Base-by-base conservation (phyloP, 2,797 vertebrate species). In the Neomorphus geoffroyi region DNA sequence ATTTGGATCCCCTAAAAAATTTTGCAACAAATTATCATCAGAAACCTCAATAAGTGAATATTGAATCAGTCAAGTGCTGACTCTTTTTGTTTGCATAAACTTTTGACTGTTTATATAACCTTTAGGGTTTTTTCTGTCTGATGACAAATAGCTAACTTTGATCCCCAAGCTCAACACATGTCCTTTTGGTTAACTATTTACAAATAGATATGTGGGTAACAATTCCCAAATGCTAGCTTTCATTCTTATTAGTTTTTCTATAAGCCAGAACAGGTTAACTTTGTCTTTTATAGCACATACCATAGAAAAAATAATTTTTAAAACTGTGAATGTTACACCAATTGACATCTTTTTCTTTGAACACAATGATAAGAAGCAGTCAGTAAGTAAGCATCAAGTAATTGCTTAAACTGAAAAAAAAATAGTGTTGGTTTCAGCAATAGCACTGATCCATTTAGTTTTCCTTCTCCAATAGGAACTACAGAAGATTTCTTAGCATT, bases 81-180 rank as follows among this genome's bases (percentile, higher is more conserved):
- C 83, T 92, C 61, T 81, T 80, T 70, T 39, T 93, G 73, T 96
- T 97, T 96, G 94, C 32, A 5, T 93, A 97, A 97, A 56, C 97
- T 94, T 58, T 28, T 74, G 89, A 48, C 39, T 43, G 41, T 97
- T 97, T 97, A 90, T 88, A 92, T 98, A 97, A 98, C 97, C 97
- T 97, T 94, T 90, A 69, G 82, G 82, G 82, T 87, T 90, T 80
- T 93, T 85, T 86, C 86, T 43, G 18, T 74, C 87, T 54, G 37
- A 85, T 78, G 75, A 77, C 86, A 96, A 94, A 97, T 80, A 89
- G 86, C 89, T 86, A 73, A 94, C 92, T 95, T 93, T 86, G 92
- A 70, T 89, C 83, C 78, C 24, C 56, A 81, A 92, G 83, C 74
- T 95, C 71, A 56, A 30, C 18, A 65, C 5, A 0, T 17, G 51